A percentile compares a stretch with the other conserved stretches of the same genome.
These are phyloP conservation scores for Osmoderma eremita DNA, from an alignment of 2,888 invertebrate species.

Conservation along the genomic window DNA sequence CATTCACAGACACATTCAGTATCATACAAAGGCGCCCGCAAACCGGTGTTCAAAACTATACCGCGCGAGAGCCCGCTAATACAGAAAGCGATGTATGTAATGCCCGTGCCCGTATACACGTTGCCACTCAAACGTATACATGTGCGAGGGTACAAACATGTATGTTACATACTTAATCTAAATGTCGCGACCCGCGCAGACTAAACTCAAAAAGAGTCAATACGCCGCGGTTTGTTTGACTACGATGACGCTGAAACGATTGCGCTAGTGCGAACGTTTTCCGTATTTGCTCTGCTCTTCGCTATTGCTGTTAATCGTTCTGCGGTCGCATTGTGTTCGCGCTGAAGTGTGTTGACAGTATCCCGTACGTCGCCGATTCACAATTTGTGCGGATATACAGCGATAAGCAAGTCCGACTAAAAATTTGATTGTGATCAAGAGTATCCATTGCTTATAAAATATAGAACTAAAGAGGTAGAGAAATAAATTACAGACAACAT, in stretches of 20 bases:
- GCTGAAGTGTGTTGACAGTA: slow-evolving; percentile 25
- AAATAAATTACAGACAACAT: too few relatives aligned
- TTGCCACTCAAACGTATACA: not conserved
- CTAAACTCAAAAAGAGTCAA: slow-evolving; percentile 17
- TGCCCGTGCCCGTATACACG: not conserved
- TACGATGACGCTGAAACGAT: not conserved
- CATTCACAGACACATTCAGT: slow-evolving; percentile 6
- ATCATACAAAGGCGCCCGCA: not conserved
- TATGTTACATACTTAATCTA: slow-evolving; percentile 22
- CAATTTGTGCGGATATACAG: too few relatives aligned
- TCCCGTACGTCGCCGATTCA: not conserved
- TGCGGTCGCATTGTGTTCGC: slow-evolving; percentile 12
- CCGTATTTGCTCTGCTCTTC: slow-evolving; percentile 26
- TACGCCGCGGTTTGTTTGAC: slow-evolving; percentile 4
- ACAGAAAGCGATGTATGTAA: not conserved
- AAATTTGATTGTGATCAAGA: too few relatives aligned
- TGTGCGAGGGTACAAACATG: not conserved
- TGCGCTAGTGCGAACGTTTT: not conserved
- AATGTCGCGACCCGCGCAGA: slow-evolving; percentile 15
- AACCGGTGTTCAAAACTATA: not conserved
- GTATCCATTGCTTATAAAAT: too few relatives aligned
- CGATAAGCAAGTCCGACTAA: too few relatives aligned
- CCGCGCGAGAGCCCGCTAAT: not conserved
- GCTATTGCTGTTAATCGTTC: slow-evolving; percentile 23
- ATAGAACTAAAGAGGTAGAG: too few relatives aligned